Evolutionary conservation across 2,888 invertebrate genomes (phyloP).

Genomic region (Limenitis camilla): DNA sequence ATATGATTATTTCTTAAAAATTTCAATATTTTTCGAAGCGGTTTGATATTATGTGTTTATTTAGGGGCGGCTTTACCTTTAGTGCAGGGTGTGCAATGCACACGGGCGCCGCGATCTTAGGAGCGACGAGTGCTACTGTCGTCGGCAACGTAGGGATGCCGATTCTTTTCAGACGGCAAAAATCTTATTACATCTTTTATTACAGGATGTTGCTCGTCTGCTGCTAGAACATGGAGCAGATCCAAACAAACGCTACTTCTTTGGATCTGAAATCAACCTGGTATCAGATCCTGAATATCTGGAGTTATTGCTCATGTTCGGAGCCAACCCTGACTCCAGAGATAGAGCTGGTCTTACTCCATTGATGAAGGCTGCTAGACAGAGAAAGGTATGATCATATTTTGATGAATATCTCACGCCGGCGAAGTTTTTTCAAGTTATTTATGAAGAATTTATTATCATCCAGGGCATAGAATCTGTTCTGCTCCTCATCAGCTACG

Average conservation of each 20-base stretch:
- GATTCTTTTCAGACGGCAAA: too few relatives aligned
- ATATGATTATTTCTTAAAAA: too few relatives aligned
- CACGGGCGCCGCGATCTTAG: too few relatives aligned
- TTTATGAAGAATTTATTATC: neutral
- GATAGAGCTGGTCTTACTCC: constrained; percentile 92
- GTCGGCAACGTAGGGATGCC: too few relatives aligned
- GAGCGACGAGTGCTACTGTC: too few relatives aligned
- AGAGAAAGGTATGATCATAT: constrained; percentile 75
- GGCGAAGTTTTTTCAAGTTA: too few relatives aligned
- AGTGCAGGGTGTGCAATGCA: too few relatives aligned
- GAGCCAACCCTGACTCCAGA: constrained; percentile 90
- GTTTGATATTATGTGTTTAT: too few relatives aligned
- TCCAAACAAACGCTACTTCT: constrained; percentile 93
- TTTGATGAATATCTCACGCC: too few relatives aligned
- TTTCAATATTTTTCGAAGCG: too few relatives aligned
- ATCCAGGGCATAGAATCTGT: constrained; percentile 83
- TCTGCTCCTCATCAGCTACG: constrained; percentile 82
- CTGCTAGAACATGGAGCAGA: constrained; percentile 89
- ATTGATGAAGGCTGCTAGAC: constrained; percentile 91
- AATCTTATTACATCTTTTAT: constrained; percentile 1
- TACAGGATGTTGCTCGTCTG: constrained; percentile 77
- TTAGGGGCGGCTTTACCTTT: too few relatives aligned
- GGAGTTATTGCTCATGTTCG: constrained; percentile 86
- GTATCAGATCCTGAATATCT: constrained; percentile 88
- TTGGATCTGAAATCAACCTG: constrained; percentile 92